Percentiles rank a stretch among this genome's conserved stretches.
phyloP scores from a whole-genome alignment of 2,888 invertebrate genomes.

The Stictocephala bisonia region DNA sequence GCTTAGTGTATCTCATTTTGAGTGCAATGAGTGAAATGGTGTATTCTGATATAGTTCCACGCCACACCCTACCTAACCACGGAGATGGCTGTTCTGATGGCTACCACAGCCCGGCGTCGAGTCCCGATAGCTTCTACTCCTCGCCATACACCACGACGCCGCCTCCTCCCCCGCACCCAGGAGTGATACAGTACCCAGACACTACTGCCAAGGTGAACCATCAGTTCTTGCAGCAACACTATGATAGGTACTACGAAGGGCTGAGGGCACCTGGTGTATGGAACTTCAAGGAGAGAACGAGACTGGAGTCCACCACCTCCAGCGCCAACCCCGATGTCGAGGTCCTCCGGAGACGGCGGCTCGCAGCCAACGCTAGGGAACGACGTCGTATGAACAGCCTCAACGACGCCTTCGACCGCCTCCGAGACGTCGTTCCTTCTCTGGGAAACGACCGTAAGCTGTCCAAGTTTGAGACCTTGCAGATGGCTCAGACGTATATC shows the following conservation, averaged over 20 bases:
- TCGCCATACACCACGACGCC: slow-evolving; percentile 37
- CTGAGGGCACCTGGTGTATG: not conserved
- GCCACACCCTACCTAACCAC: not conserved
- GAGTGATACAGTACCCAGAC: not conserved
- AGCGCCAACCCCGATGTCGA: slow-evolving; percentile 52
- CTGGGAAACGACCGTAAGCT: slow-evolving; percentile 76
- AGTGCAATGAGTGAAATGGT: slow-evolving; percentile 11
- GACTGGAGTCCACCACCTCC: not conserved
- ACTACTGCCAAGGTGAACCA: not conserved
- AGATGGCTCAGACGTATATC: slow-evolving; percentile 83
- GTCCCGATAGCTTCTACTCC: slow-evolving; percentile 47
- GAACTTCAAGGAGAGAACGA: not conserved
- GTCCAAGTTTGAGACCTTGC: slow-evolving; percentile 80
- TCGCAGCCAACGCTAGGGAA: slow-evolving; percentile 80
- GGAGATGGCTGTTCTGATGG: slow-evolving; percentile 44
- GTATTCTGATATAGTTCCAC: not conserved
- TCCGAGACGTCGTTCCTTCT: slow-evolving; percentile 78
- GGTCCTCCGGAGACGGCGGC: slow-evolving; percentile 70
- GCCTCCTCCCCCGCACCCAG: not conserved
- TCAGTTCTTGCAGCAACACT: not conserved
- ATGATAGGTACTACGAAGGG: slow-evolving; percentile 6
- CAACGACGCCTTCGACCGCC: slow-evolving; percentile 78
- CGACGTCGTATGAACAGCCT: slow-evolving; percentile 78
- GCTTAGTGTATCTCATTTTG: too few species aligned
- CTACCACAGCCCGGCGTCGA: slow-evolving; percentile 47